Base-by-base conservation (phyloP, 2,888 invertebrate species). In the Mesoligia furuncula region DNA sequence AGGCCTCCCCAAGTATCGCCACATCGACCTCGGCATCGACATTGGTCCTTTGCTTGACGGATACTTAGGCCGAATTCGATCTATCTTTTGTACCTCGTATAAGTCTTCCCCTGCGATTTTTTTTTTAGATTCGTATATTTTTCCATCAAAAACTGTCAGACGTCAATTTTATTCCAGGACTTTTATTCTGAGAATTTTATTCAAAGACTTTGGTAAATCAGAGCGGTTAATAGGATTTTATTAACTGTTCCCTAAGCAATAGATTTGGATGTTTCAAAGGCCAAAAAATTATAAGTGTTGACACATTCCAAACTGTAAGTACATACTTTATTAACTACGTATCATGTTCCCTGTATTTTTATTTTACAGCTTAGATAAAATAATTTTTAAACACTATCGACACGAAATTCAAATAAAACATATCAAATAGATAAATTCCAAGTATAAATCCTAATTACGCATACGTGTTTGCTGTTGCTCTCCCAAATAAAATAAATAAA, bases 401-500 rank as follows among this genome's bases (percentile, higher is more conserved):
- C 48, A 13, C 5, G n/a, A 78, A 39, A 54, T 45, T n/a, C 3
- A 67, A 77, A 61, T 75, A 61, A 48, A 59, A 51, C n/a, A 4
- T 54, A 45, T 15, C 17, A 36, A 39, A 3, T 5, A 9, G 7
- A 51, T 61, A 27, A n/a, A 54, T 15, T 51, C 9, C 17, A 27
- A 36, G 24, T 8, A 24, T 36, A 75, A 54, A 17, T 6, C 15
- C 0, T 24, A 42, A 64, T 82, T 48, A 64, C 42, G 48, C 17
- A 27, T n/a, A 13, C 39, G n/a, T 15, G 13, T 36, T 39, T 42
- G 51, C 20, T 42, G 31, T 64, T n/a, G 24, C 13, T 24, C 27
- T 31, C 0, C 13, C 13, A 51, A 79, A 64, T 17, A 83, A 65
- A 83, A 78, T 45, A 78, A 82, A 57, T 42, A 39, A 83, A 83